These are phyloP conservation scores for Clarias gariepinus DNA, from an alignment of 2,113 vertebrate species.

Conservation along the genomic window DNA sequence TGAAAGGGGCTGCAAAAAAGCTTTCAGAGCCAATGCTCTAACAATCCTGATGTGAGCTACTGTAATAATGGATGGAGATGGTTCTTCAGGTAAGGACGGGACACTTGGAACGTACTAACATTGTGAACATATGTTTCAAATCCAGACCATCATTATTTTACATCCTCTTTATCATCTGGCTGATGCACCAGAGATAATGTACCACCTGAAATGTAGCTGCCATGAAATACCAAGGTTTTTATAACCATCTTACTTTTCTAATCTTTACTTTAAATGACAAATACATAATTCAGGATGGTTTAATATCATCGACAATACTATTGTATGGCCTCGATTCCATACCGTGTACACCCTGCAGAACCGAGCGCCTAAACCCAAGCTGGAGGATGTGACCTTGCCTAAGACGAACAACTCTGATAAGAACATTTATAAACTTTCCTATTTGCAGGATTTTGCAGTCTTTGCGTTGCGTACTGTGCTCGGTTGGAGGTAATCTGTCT, in stretches of 20 bases:
- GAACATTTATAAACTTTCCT: not conserved
- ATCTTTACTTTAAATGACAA: not conserved
- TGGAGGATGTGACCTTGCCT: not conserved
- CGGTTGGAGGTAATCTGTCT: conserved; percentile 12
- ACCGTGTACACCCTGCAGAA: not conserved
- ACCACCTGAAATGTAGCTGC: not conserved
- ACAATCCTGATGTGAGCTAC: not conserved
- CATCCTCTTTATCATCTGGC: not conserved
- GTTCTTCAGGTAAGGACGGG: not conserved
- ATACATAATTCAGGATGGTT: not conserved
- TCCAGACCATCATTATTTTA: not conserved
- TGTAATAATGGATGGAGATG: not conserved
- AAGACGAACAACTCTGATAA: not conserved
- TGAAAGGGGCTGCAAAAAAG: not conserved
- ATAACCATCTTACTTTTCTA: not conserved
- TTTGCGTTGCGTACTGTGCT: not conserved
- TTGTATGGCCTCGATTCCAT: not conserved
- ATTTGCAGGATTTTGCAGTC: not conserved
- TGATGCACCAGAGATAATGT: conserved; percentile 1
- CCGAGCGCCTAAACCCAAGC: not conserved
- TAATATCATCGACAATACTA: not conserved
- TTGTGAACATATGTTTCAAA: not conserved
- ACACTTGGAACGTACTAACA: not conserved
- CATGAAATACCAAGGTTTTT: not conserved
- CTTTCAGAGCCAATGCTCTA: not conserved